phyloP scores from a whole-genome alignment of 2,113 vertebrate genomes.

The Serinus canaria region DNA sequence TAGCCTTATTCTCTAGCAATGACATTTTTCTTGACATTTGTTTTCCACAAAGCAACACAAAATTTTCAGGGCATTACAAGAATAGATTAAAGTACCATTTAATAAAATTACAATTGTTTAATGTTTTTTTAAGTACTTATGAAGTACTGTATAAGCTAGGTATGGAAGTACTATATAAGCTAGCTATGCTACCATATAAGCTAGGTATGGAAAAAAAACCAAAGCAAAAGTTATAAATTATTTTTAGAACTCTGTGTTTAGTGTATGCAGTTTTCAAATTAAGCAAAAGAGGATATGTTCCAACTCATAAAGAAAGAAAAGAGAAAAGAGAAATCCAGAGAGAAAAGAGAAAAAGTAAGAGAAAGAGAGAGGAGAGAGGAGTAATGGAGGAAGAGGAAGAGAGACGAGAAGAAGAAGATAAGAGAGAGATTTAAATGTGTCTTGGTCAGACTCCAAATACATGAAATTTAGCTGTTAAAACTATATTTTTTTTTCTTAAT shows the following conservation, averaged over 20 bases:
- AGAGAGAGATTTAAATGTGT: fast-evolving
- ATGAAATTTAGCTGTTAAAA: background rate
- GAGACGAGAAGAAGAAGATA: background rate
- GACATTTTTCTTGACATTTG: background rate
- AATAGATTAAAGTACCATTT: background rate
- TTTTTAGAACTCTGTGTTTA: background rate
- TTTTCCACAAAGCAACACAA: background rate
- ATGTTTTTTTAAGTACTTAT: background rate
- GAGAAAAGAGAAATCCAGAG: fast-evolving
- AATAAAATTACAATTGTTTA: background rate
- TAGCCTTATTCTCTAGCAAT: background rate
- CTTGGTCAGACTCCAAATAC: background rate
- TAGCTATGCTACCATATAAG: background rate
- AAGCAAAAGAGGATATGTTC: background rate
- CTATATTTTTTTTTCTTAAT: background rate
- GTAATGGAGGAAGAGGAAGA: no score
- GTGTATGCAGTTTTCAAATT: background rate
- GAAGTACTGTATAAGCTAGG: background rate
- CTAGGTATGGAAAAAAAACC: background rate
- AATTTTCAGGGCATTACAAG: background rate
- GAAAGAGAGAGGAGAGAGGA: background rate
- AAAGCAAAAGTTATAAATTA: background rate
- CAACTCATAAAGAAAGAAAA: background rate
- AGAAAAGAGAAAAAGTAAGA: background rate
- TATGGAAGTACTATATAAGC: no score